Conservation (phyloP, 30 jellyfish, hydroid and myxozoan species). For the Turritopsis dohrnii region DNA sequence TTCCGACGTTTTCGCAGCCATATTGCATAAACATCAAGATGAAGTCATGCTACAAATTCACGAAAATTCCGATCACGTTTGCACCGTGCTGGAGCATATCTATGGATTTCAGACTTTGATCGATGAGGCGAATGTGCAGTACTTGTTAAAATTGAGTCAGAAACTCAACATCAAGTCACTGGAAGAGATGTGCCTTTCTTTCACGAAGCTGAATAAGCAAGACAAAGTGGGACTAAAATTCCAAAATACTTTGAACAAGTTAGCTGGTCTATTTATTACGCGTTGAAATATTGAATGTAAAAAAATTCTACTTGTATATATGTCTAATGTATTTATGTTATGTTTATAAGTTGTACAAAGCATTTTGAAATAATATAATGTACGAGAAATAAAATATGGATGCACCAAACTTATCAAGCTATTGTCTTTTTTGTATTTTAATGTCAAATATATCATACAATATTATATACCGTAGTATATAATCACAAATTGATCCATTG, state of each 20-base stretch:
- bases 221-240: not conserved
- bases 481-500: too few species aligned
- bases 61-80: not conserved
- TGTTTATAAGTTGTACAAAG: too few species aligned
- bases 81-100: not conserved
- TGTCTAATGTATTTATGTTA: too few species aligned
- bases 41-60: slow-evolving; percentile 1
- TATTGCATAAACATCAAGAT: not conserved
- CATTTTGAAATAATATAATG: not conserved
- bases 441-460: too few species aligned
- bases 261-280: not conserved
- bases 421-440: not conserved
- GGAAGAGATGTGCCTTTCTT: not conserved
- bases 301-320: not conserved
- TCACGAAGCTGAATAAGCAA: not conserved
- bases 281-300: not conserved
- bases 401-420: not conserved
- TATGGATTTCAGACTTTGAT: not conserved
- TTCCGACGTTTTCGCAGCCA: slow-evolving; percentile 13
- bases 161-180: not conserved
- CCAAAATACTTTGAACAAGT: not conserved
- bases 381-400: not conserved
- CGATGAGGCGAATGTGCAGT: not conserved
- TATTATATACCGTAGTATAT: too few species aligned
- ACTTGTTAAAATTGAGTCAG: not conserved